A percentile compares a stretch with the other conserved stretches of the same genome.
phyloP scores from a whole-genome alignment of 2,888 invertebrate species.

The Paralinhomoeus sp. region DNA sequence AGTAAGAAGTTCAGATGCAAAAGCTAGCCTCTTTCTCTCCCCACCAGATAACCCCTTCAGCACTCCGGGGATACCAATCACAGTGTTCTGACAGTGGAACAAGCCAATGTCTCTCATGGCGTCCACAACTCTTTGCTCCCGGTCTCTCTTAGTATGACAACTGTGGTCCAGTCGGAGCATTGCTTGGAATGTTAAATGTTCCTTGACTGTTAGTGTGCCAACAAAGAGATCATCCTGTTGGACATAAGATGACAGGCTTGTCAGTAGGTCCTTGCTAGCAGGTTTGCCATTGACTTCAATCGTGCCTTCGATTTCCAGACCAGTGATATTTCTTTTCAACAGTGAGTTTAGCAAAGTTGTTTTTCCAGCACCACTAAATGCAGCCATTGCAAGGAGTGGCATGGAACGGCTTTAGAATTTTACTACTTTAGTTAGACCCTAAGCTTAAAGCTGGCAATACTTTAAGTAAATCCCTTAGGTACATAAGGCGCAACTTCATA shows the following conservation, averaged over 20 bases:
- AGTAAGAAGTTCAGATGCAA: slow-evolving; percentile 52
- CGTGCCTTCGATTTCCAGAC: slow-evolving; percentile 21
- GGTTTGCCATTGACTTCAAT: slow-evolving; percentile 14
- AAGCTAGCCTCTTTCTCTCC: slow-evolving; percentile 36
- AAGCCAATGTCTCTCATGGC: slow-evolving; percentile 43
- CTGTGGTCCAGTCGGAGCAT: not conserved
- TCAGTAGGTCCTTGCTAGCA: not conserved
- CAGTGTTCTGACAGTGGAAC: slow-evolving; percentile 63
- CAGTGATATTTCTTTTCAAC: slow-evolving; percentile 26
- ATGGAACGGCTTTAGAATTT: too few species aligned
- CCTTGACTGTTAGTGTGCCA: slow-evolving; percentile 21
- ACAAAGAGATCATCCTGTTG: slow-evolving; percentile 24
- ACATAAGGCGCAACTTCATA: too few species aligned
- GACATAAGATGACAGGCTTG: slow-evolving; percentile 16
- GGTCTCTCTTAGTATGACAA: too few species aligned
- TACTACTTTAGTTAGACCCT: too few species aligned
- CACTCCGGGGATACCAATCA: slow-evolving; percentile 64
- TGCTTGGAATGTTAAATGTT: slow-evolving; percentile 32
- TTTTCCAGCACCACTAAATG: slow-evolving; percentile 73
- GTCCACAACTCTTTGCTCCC: too few species aligned
- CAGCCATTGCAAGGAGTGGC: too few species aligned
- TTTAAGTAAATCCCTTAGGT: too few species aligned
- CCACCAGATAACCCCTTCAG: slow-evolving; percentile 58
- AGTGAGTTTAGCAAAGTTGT: slow-evolving; percentile 72
- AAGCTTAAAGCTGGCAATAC: too few species aligned